Percentiles rank a stretch among this genome's conserved stretches.
Conservation (phyloP, 2,113 vertebrate species). For the Haliaeetus leucogaster region DNA sequence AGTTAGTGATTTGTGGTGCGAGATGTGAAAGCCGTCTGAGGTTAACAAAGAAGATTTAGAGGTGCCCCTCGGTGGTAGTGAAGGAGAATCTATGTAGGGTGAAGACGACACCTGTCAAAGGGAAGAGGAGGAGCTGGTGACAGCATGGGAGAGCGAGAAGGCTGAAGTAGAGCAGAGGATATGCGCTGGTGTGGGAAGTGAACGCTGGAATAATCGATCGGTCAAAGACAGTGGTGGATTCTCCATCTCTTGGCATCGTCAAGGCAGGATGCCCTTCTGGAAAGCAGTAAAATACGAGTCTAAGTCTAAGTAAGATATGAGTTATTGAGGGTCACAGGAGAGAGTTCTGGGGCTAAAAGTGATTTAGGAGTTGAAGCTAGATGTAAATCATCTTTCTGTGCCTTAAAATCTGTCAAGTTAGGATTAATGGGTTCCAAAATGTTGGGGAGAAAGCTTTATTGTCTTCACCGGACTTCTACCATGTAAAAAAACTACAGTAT, state of each 20-base stretch:
- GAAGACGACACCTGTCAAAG: not conserved
- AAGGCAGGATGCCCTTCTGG: not conserved
- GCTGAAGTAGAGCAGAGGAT: not conserved
- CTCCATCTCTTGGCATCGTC: not conserved
- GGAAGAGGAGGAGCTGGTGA: not conserved
- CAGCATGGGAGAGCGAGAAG: not conserved
- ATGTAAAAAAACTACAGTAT: not conserved
- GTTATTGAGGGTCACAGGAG: not conserved
- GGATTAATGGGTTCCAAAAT: not conserved
- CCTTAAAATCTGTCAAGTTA: not conserved
- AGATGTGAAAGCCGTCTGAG: not conserved
- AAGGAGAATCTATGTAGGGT: not conserved
- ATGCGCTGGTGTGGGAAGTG: not conserved
- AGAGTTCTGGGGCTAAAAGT: not conserved
- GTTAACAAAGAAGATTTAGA: not conserved
- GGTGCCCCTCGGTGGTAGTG: not conserved
- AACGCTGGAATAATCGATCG: rapidly evolving
- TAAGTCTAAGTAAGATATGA: not conserved
- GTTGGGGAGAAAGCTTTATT: not conserved
- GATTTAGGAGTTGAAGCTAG: not conserved
- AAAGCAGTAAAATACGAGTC: not conserved
- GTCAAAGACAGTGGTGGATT: rapidly evolving
- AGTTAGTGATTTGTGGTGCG: not conserved
- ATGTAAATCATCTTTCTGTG: not conserved
- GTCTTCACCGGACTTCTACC: rapidly evolving